Conservation (phyloP, 2,113 vertebrate species). For the Platysteira castanea region DNA sequence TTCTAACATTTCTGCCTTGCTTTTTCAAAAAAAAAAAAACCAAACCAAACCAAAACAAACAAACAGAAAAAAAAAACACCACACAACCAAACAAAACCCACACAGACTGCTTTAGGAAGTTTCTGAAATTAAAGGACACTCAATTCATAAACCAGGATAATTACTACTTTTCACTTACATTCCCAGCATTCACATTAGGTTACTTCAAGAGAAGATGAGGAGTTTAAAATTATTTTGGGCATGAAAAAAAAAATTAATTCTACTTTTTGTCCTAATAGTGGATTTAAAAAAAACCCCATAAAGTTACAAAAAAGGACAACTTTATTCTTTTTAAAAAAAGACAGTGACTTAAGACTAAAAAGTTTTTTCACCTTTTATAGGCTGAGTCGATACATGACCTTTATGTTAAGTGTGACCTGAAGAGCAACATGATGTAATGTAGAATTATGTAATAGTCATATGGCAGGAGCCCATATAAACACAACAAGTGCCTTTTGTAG, state of each 20-base stretch:
- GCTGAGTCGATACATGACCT: fast-evolving
- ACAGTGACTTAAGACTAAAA: background rate
- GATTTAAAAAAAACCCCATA: background rate
- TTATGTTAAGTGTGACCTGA: background rate
- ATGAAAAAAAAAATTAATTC: background rate
- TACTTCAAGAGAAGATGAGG: background rate
- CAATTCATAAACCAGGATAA: background rate
- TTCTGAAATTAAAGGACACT: background rate
- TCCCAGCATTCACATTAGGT: background rate
- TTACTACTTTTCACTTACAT: background rate
- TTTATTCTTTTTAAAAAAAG: background rate
- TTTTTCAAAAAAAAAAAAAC: background rate
- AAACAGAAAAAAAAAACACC: background rate
- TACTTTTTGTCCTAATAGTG: background rate
- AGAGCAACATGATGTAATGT: background rate
- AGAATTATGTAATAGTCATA: background rate
- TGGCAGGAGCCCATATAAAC: background rate
- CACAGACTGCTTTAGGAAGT: background rate
- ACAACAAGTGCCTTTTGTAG: background rate
- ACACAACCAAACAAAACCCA: background rate
- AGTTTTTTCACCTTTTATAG: background rate
- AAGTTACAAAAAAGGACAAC: background rate
- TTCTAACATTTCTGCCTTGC: background rate
- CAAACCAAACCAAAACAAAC: too few species aligned
- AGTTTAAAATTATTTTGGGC: background rate